These are phyloP conservation scores for Metaphire vulgaris DNA, from an alignment of 1,140 invertebrate genomes.

Conservation along the genomic window DNA sequence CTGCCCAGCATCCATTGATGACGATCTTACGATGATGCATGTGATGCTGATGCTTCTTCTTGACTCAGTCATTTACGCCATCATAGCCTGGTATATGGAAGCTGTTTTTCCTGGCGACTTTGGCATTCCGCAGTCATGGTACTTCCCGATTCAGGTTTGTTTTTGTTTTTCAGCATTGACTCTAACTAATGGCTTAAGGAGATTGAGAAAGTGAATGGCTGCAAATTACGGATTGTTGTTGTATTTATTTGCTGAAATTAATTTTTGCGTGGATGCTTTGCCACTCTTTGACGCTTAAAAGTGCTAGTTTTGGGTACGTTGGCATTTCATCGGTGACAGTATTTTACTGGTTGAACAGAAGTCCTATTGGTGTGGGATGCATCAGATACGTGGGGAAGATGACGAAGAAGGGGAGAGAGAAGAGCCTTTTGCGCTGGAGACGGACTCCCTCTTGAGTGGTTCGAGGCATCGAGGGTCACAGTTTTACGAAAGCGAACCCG, in stretches of 20 bases:
- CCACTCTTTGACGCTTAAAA: too few relatives aligned
- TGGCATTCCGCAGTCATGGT: conserved; percentile 55
- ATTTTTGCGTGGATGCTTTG: too few relatives aligned
- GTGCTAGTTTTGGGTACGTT: too few relatives aligned
- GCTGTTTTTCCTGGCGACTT: conserved; percentile 58
- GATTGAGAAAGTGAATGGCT: too few relatives aligned
- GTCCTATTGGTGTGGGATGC: conserved; percentile 56
- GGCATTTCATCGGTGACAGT: too few relatives aligned
- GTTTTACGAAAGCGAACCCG: conserved; percentile 59
- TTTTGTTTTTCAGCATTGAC: too few relatives aligned
- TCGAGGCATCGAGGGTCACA: too few relatives aligned
- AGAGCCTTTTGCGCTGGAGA: too few relatives aligned
- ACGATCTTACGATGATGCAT: conserved; percentile 45
- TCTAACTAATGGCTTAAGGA: too few relatives aligned
- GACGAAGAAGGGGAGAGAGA: conserved; percentile 18
- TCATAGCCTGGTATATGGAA: conserved; percentile 60
- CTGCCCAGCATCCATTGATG: conserved; percentile 41
- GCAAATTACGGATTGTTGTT: too few relatives aligned
- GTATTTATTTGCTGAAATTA: too few relatives aligned
- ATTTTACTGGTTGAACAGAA: too few relatives aligned
- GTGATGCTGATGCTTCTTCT: conserved; percentile 56
- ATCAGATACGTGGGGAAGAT: conserved; percentile 37
- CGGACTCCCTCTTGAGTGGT: neutral
- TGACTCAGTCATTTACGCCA: conserved; percentile 53
- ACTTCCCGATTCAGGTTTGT: conserved; percentile 53